Conservation (phyloP, 2,797 vertebrate genomes). For the Siniperca undulata region DNA sequence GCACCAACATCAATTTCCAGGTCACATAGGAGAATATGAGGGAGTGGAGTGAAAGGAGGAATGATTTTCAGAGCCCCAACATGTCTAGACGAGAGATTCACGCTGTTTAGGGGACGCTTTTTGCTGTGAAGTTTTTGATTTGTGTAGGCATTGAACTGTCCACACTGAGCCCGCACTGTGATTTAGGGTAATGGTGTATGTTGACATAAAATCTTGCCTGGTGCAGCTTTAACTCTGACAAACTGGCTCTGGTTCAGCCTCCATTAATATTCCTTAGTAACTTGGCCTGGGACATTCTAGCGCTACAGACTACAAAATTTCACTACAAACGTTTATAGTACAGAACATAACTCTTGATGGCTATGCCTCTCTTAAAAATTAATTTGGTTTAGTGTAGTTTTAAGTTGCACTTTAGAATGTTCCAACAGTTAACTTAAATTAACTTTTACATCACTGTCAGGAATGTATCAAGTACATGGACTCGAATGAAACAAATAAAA, state of each 20-base stretch:
- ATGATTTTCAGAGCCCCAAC: neutral
- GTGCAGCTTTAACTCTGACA: constrained; percentile 48
- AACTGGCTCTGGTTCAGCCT: constrained; percentile 17
- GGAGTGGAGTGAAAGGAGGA: neutral
- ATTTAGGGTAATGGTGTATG: constrained; percentile 12
- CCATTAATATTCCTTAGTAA: constrained; percentile 28
- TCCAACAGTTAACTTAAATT: neutral
- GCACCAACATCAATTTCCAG: neutral
- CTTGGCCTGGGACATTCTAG: neutral
- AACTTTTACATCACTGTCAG: neutral
- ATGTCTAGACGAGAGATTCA: neutral
- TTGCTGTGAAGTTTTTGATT: constrained; percentile 19
- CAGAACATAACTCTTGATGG: neutral
- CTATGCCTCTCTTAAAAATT: neutral
- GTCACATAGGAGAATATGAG: neutral
- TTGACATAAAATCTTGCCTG: constrained; percentile 23
- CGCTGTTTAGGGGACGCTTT: neutral
- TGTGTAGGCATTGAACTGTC: constrained; percentile 8
- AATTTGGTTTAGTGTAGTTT: neutral
- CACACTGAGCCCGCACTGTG: neutral
- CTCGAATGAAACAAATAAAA: neutral
- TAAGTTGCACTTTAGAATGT: neutral
- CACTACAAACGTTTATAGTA: neutral
- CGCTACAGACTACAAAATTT: neutral
- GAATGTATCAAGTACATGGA: neutral